These are phyloP conservation scores for Amblyjoppa proteus DNA, from an alignment of 2,888 invertebrate species.

Conservation along the genomic window DNA sequence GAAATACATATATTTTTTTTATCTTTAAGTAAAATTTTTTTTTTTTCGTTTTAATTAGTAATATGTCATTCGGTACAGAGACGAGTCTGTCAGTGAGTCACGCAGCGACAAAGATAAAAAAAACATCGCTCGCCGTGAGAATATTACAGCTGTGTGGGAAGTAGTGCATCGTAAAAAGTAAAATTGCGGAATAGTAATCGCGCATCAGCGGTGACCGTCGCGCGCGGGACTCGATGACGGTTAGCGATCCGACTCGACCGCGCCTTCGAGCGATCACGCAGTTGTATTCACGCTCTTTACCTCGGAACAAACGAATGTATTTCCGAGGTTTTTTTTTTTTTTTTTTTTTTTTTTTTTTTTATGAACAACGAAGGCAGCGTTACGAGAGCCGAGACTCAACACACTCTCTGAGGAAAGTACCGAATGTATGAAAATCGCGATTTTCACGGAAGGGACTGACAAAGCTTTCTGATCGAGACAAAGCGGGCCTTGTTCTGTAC, in stretches of 20 bases:
- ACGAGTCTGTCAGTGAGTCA: neutral
- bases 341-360: too few relatives aligned
- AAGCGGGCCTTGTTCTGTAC: too few relatives aligned
- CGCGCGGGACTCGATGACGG: constrained; percentile 5
- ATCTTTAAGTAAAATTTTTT: neutral
- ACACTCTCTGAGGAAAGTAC: too few relatives aligned
- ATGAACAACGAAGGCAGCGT: too few relatives aligned
- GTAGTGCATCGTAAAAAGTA: constrained; percentile 5
- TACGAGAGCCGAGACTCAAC: too few relatives aligned
- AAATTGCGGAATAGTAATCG: constrained; percentile 15
- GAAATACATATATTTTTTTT: neutral
- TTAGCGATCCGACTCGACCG: constrained; percentile 16
- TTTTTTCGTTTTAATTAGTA: too few relatives aligned
- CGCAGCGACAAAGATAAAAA: neutral
- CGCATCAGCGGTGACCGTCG: neutral
- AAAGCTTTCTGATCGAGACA: too few relatives aligned
- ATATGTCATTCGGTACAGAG: neutral
- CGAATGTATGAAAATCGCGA: too few relatives aligned
- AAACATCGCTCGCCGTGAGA: constrained; percentile 9
- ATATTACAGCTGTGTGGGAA: neutral
- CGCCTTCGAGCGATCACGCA: constrained; percentile 25
- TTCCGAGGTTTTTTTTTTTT: too few relatives aligned
- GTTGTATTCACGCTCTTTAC: constrained; percentile 15
- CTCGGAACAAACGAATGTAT: neutral
- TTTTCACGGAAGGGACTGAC: too few relatives aligned